Conservation (phyloP, 2,888 invertebrate genomes). For the Coremacera marginata region DNA sequence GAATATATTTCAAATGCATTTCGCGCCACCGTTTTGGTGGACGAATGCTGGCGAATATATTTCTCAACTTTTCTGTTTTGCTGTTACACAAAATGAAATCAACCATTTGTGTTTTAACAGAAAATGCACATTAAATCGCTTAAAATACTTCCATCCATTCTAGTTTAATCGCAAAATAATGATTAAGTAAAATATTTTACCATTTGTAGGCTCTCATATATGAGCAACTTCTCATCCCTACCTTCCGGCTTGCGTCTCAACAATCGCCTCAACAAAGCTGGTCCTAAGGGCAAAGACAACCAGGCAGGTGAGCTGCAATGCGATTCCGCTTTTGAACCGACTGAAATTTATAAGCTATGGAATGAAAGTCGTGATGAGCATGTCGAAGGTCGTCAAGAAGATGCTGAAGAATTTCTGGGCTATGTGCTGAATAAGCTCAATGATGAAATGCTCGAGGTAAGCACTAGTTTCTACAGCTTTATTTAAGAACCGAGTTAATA, state of each 20-base stretch:
- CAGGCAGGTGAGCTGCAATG: conserved; percentile 74
- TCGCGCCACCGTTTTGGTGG: conserved; percentile 61
- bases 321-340: conserved; percentile 91
- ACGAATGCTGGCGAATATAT: conserved; percentile 41
- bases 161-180: not conserved
- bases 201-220: conserved; percentile 72
- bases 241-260: conserved; percentile 71
- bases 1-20: conserved; percentile 42
- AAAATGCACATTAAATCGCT: conserved; percentile 20
- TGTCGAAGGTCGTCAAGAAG: conserved; percentile 93
- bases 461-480: not conserved
- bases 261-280: conserved; percentile 65
- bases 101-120: conserved; percentile 13
- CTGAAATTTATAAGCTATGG: conserved; percentile 86
- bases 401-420: conserved; percentile 96
- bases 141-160: not conserved
- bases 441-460: conserved; percentile 95
- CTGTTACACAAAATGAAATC: not conserved
- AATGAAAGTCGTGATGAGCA: conserved; percentile 78
- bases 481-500: not conserved
- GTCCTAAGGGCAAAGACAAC: conserved; percentile 68
- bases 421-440: conserved; percentile 93
- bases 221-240: conserved; percentile 80
- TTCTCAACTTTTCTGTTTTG: conserved; percentile 37
- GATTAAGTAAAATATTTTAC: not conserved